phyloP scores from a whole-genome alignment of 2,797 vertebrate species.

The Lerista edwardsae region DNA sequence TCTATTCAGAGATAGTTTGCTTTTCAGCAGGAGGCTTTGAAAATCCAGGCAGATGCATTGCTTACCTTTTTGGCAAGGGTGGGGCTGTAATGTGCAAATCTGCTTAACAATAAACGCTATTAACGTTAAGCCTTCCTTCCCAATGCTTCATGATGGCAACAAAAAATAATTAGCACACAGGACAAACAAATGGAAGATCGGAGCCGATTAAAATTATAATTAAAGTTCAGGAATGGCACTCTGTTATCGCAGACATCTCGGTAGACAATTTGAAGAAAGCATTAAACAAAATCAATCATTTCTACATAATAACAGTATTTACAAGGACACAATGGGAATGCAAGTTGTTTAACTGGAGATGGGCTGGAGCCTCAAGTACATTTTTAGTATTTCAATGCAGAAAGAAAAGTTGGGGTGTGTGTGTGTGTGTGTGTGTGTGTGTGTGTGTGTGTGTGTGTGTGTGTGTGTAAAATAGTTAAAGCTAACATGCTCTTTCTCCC shows the following conservation, averaged over 20 bases:
- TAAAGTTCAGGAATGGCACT: constrained; percentile 65
- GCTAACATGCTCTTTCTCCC: neutral
- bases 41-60: constrained; percentile 28
- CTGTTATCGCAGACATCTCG: constrained; percentile 61
- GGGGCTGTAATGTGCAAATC: constrained; percentile 41
- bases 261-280: constrained; percentile 63
- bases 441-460: constrained; percentile 46
- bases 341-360: constrained; percentile 68
- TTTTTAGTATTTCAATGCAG: constrained; percentile 62
- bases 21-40: constrained; percentile 21
- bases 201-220: constrained; percentile 75
- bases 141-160: constrained; percentile 60
- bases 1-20: neutral
- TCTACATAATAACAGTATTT: constrained; percentile 73
- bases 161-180: constrained; percentile 68
- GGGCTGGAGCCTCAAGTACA: constrained; percentile 56
- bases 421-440: no score
- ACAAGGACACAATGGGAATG: constrained; percentile 66
- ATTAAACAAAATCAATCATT: constrained; percentile 67
- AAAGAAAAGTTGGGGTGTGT: constrained; percentile 55
- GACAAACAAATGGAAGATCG: constrained; percentile 69
- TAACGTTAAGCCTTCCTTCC: constrained; percentile 50
- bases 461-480: constrained; percentile 43
- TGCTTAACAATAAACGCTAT: constrained; percentile 65
- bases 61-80: rapidly evolving